phyloP scores from a whole-genome alignment of 2,888 invertebrate genomes.

The Steinernema scapterisci region DNA sequence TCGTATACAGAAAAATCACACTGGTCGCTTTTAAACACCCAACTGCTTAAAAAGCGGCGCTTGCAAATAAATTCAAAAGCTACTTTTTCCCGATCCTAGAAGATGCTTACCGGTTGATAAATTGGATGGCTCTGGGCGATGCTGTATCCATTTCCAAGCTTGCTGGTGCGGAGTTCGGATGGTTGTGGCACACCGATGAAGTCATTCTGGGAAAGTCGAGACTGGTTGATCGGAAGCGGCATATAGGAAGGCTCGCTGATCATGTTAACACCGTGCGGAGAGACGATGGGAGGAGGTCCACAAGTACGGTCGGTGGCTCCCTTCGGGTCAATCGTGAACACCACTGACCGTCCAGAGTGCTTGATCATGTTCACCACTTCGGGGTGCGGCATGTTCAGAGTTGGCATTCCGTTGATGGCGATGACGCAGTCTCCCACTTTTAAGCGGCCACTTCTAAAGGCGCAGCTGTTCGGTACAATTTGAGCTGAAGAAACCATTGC shows the following conservation, averaged over 20 bases:
- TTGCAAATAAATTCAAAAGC: too few species aligned
- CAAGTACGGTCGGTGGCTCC: background rate
- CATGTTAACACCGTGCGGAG: constrained; percentile 16
- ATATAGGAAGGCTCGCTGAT: constrained; percentile 15
- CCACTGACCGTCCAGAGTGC: constrained; percentile 43
- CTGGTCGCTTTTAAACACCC: too few species aligned
- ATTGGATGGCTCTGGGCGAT: background rate
- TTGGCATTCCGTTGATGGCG: constrained; percentile 74
- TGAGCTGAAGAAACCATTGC: constrained; percentile 75
- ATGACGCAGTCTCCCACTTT: constrained; percentile 72
- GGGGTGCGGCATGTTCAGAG: constrained; percentile 44
- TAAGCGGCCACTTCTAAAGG: constrained; percentile 75
- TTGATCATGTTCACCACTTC: constrained; percentile 46
- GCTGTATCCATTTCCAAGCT: background rate
- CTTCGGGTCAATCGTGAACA: constrained; percentile 50
- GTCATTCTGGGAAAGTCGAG: background rate
- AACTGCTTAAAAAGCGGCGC: too few species aligned
- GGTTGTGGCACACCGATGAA: constrained; percentile 2
- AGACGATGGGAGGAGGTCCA: constrained; percentile 4
- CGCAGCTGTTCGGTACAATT: constrained; percentile 91
- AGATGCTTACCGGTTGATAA: background rate
- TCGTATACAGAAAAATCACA: too few species aligned
- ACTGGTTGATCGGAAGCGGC: background rate
- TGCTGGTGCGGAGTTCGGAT: background rate
- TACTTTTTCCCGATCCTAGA: too few species aligned